phyloP scores from a whole-genome alignment of 1,140 invertebrate species.

The Bradysia coprophila region DNA sequence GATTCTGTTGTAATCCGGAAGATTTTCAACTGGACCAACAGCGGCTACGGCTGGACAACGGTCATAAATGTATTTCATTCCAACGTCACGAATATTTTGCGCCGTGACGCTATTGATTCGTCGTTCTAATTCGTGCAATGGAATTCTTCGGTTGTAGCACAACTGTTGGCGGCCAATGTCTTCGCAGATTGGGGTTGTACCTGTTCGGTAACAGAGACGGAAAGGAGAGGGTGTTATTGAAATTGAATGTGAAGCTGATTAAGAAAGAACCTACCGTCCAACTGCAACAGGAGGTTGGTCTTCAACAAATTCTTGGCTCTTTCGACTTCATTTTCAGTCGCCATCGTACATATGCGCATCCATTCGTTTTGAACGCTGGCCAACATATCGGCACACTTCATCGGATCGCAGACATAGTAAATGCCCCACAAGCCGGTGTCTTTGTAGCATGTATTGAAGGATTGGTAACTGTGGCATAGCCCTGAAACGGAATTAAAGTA shows the following conservation, averaged over 20 bases:
- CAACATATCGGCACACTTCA: slow-evolving; percentile 59
- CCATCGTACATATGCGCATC: slow-evolving; percentile 79
- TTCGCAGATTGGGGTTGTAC: slow-evolving; percentile 93
- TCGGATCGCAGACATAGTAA: slow-evolving; percentile 80
- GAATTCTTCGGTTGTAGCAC: slow-evolving; percentile 89
- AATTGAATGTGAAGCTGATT: too few species aligned
- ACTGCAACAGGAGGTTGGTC: slow-evolving; percentile 91
- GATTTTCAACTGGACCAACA: slow-evolving; percentile 77
- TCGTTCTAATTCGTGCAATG: slow-evolving; percentile 84
- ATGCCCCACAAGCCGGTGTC: slow-evolving; percentile 98
- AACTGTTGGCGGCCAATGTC: slow-evolving; percentile 95
- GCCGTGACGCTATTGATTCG: slow-evolving; percentile 79
- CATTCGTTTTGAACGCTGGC: slow-evolving; percentile 76
- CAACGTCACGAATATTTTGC: slow-evolving; percentile 65
- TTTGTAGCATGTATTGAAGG: slow-evolving; percentile 99
- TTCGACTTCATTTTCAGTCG: slow-evolving; percentile 83
- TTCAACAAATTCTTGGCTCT: slow-evolving; percentile 90
- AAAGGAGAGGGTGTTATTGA: too few species aligned
- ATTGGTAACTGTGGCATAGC: slow-evolving; percentile 88
- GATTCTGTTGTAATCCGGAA: slow-evolving; percentile 79
- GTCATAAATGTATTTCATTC: slow-evolving; percentile 89
- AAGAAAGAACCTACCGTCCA: slow-evolving; percentile 79
- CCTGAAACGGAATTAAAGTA: too few species aligned
- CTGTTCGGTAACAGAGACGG: too few species aligned
- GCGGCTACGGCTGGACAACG: slow-evolving; percentile 81